Evolutionary conservation across 2,888 invertebrate species (phyloP), one percentile per base, ranked within the genome.

Genomic region (Dynastes maya): DNA sequence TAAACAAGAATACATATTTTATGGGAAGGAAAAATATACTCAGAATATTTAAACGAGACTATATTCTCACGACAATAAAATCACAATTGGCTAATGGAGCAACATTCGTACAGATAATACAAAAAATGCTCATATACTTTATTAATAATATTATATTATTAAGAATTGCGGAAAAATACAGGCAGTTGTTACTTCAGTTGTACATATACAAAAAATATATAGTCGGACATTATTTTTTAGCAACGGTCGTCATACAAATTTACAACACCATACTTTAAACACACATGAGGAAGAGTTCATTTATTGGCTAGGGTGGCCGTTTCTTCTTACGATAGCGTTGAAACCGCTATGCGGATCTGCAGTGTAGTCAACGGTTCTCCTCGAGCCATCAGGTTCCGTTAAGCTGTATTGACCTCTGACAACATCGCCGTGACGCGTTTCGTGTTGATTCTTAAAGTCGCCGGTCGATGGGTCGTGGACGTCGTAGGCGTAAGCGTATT

Each of bases 371-470:
- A 88, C 88, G 29, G 86, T 86, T 77, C 88, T 84, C 68, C 87
- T 84, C 79, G 86, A 85, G 77, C 88, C 88, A 82, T 88, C 88
- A 1, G 88, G 87, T 79, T 88, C 88, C 16, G 85, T 86, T 32
- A 88, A 81, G 78, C 87, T 88, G 83, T 88, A 88, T 81, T 87
- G 87, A 0, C 88, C 88, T 68, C 85, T 84, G 61, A 88, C 88
- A 37, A 86, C 84, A 79, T 88, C 87, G 2, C 88, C 88, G 76
- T 85, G 81, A 58, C 88, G 84, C 11, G 83, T 84, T 81, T 88
- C 88, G 80, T 87, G 86, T 80, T 88, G 88, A 79, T 86, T 88
- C 78, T 88, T 88, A 32, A 86, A 86, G 81, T 88, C 88, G 1
- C 88, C 88, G 27, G 88, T 88, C 58, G 85, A 84, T 32, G 84